A percentile compares a stretch with the other conserved stretches of the same genome.
These are phyloP conservation scores for Hylaeus anthracinus DNA, from an alignment of 1,140 invertebrate genomes.

Conservation along the genomic window DNA sequence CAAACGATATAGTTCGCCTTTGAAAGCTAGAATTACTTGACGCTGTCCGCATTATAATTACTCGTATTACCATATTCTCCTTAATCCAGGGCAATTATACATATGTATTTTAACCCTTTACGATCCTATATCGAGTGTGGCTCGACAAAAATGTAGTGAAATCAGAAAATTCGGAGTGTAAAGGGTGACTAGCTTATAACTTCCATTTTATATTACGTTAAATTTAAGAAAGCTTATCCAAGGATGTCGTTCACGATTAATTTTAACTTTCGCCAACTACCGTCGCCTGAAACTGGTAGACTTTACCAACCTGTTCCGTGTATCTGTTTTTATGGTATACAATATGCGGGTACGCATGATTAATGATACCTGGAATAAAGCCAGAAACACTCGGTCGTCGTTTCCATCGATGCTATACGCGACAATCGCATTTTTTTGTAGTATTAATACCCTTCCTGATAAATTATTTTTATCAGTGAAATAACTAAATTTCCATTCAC, in stretches of 20 bases:
- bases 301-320: constrained; percentile 11
- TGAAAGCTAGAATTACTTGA: too few relatives aligned
- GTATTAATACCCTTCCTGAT: background rate
- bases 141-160: too few relatives aligned
- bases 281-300: background rate
- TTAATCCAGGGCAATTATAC: too few relatives aligned
- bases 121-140: too few relatives aligned
- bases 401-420: background rate
- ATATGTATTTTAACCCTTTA: too few relatives aligned
- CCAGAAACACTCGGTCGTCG: constrained; percentile 8
- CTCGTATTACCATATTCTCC: too few relatives aligned
- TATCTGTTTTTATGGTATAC: constrained; percentile 15
- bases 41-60: too few relatives aligned
- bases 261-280: background rate
- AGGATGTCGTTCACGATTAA: background rate
- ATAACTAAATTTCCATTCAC: background rate
- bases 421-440: background rate
- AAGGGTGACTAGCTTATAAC: background rate
- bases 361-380: constrained; percentile 6
- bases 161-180: too few relatives aligned
- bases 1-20: too few relatives aligned
- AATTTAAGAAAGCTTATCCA: too few relatives aligned
- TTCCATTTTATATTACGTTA: background rate
- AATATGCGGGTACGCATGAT: constrained; percentile 16
- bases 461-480: background rate